Evolutionary conservation across 53 echinoderm and acorn worm genomes (phyloP).

Genomic region (Temnopleurus reevesii): DNA sequence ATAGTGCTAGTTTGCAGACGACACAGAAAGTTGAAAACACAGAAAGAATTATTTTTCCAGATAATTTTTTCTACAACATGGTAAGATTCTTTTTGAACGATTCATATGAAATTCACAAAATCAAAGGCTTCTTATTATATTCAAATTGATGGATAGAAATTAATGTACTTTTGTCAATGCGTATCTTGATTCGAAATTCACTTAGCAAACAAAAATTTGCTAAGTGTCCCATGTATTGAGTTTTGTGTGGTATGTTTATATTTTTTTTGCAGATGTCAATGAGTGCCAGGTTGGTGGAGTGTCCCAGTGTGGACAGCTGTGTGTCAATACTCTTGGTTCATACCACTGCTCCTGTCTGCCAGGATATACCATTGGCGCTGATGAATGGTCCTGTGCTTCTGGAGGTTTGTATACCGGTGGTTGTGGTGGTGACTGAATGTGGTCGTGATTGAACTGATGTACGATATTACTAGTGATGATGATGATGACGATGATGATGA

Average conservation of each 20-base stretch:
- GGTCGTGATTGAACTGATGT: too few relatives aligned
- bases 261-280: constrained; percentile 24
- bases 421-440: background rate
- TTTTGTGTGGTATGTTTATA: background rate
- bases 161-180: background rate
- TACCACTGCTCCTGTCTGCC: constrained; percentile 86
- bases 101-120: too few relatives aligned
- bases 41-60: background rate
- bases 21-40: background rate
- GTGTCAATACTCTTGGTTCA: constrained; percentile 84
- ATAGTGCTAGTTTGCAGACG: background rate
- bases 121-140: too few relatives aligned
- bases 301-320: constrained; percentile 84
- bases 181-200: background rate
- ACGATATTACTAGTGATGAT: too few relatives aligned
- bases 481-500: constrained; percentile 22
- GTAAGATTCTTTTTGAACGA: background rate
- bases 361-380: constrained; percentile 81
- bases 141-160: background rate
- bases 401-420: constrained; percentile 68
- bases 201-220: too few relatives aligned
- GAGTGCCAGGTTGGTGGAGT: constrained; percentile 16
- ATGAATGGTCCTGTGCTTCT: constrained; percentile 81
- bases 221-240: background rate
- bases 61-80: background rate